These are phyloP conservation scores for Leptoclinus maculatus DNA, from an alignment of 2,797 vertebrate genomes.

Conservation along the genomic window DNA sequence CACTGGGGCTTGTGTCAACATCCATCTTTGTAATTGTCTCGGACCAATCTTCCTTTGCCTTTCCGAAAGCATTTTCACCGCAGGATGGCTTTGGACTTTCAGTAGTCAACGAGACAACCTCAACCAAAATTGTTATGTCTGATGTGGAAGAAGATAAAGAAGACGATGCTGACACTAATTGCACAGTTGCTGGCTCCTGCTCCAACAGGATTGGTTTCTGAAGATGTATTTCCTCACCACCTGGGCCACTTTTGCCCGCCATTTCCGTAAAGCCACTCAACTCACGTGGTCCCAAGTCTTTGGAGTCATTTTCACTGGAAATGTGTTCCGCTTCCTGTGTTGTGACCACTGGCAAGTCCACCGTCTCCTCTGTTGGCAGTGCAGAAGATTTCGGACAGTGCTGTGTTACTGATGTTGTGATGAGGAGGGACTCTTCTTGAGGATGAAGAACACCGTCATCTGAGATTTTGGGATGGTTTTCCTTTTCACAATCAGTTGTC, in stretches of 20 bases:
- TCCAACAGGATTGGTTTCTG: constrained; percentile 22
- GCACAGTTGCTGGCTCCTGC: constrained; percentile 21
- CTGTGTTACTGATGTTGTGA: constrained; percentile 15
- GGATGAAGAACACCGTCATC: constrained; percentile 14
- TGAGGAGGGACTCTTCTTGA: constrained; percentile 1
- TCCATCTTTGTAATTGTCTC: constrained; percentile 37
- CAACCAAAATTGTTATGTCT: background rate
- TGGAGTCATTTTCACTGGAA: constrained; percentile 21
- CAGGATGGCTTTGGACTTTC: constrained; percentile 12
- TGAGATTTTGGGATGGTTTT: background rate
- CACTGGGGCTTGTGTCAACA: constrained; percentile 22
- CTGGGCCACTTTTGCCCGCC: constrained; percentile 3
- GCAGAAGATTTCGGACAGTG: constrained; percentile 11
- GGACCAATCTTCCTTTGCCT: constrained; percentile 28
- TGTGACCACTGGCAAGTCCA: constrained; percentile 6
- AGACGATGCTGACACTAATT: background rate
- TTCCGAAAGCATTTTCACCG: constrained; percentile 13
- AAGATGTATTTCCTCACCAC: constrained; percentile 16
- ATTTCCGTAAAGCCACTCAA: background rate
- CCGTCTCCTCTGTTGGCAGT: constrained; percentile 5
- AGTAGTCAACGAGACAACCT: constrained; percentile 1
- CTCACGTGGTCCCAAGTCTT: constrained; percentile 14
- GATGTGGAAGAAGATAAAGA: constrained; percentile 14
- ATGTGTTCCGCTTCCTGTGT: constrained; percentile 15
- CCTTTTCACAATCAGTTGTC: constrained; percentile 71